Base-by-base conservation (phyloP, 2,797 vertebrate genomes). In the Sebastes matsubarae region DNA sequence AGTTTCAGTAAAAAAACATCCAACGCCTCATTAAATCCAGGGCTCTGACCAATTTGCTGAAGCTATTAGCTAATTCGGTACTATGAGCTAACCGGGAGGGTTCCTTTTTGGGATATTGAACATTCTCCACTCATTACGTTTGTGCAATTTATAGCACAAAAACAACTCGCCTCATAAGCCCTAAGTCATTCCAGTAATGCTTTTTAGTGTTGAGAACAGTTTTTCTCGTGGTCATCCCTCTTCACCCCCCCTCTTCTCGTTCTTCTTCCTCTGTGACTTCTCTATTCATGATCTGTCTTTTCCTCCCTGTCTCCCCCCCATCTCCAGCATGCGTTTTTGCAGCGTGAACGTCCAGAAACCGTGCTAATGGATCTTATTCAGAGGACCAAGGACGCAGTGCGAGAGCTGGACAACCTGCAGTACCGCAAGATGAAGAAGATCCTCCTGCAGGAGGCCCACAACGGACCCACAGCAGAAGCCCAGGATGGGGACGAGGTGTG, bases 331-430 rank as follows among this genome's bases (percentile, higher is more conserved):
- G 98, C 98, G 72, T 99, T 99, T 93, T 96, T 99, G 91, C 96
- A 97, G 93, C 97, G 98, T 81, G 97, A 98, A 83, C 97, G 98
- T 70, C 98, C 98, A 0, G 98, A 98, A 90, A 98, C 98, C 8
- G 98, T 99, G 91, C 96, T 99, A 92, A 98, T 98, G 95, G 98
- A 99, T 93, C 96, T 99, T 68, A 99, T 99, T 89, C 97, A 98
- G 94, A 97, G 98, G 91, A 99, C 98, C 87, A 99, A 99, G 94
- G 98, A 99, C 87, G 98, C 98, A 0, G 97, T 98, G 72, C 93
- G 97, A 79, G 97, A 98, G 89, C 93, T 98, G 69, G 97, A 98
- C 92, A 98, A 98, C 91, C 89, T 98, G 84, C 97, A 98, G 90
- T 98, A 98, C 87, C 96, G 97, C 38, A 98, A 98, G 90, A 98